Evolutionary conservation across 2,888 invertebrate genomes (phyloP).

Genomic region (Nymphalis urticae): DNA sequence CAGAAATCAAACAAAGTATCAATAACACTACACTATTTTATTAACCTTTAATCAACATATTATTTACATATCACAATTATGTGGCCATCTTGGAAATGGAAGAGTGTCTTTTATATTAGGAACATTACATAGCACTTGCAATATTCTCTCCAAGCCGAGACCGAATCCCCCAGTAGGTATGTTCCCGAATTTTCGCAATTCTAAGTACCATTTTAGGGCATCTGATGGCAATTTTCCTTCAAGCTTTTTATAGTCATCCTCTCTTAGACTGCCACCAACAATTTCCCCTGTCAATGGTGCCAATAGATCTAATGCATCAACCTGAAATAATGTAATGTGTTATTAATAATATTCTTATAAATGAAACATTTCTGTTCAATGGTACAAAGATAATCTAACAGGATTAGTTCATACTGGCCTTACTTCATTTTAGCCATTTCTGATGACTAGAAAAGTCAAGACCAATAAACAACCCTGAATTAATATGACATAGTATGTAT

Average conservation of each 20-base stretch:
- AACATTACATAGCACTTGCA: constrained; percentile 91
- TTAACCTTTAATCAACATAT: neutral
- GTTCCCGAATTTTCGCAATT: constrained; percentile 93
- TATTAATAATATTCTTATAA: neutral
- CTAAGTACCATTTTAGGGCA: constrained; percentile 91
- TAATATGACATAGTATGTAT: no score
- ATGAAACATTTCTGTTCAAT: neutral
- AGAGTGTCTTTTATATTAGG: constrained; percentile 96
- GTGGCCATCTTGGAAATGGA: constrained; percentile 97
- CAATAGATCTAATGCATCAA: constrained; percentile 92
- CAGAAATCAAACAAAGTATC: neutral
- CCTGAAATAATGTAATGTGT: constrained; percentile 71
- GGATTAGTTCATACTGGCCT: no score
- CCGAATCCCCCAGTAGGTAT: constrained; percentile 97
- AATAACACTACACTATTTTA: constrained; percentile 13
- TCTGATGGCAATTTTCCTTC: constrained; percentile 83
- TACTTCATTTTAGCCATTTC: no score
- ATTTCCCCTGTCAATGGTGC: constrained; percentile 95
- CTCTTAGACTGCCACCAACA: constrained; percentile 96
- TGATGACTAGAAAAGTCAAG: no score
- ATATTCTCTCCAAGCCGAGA: constrained; percentile 95
- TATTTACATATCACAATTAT: constrained; percentile 87
- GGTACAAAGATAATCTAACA: no score
- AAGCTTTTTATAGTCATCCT: constrained; percentile 86
- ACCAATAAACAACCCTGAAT: no score